Percentiles rank a stretch among this genome's conserved stretches.
Conservation (phyloP, 2,888 invertebrate species). For the Parapristionchus giblindavisi region DNA sequence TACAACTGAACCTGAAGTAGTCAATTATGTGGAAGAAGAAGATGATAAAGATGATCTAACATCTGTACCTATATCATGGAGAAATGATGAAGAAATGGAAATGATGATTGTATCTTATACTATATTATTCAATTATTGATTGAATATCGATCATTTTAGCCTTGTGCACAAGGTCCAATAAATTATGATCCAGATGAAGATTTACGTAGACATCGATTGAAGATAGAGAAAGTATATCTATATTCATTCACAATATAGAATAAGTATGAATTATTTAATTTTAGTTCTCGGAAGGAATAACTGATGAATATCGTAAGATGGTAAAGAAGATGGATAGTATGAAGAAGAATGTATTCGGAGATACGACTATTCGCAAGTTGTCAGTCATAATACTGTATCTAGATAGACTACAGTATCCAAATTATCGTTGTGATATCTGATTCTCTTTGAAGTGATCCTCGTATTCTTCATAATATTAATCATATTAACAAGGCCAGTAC, state of each 20-base stretch:
- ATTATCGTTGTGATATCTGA: neutral
- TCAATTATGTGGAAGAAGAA: neutral
- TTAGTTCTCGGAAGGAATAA: constrained; percentile 6
- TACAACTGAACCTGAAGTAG: neutral
- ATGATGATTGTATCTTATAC: neutral
- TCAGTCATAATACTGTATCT: neutral
- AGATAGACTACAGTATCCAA: neutral
- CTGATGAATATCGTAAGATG: neutral
- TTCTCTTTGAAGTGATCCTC: neutral
- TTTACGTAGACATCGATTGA: neutral
- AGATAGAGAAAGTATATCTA: neutral
- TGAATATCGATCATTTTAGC: neutral
- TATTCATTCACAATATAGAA: neutral
- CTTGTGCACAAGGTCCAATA: neutral
- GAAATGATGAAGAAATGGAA: neutral
- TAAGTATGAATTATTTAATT: neutral
- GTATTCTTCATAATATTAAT: neutral
- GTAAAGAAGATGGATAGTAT: neutral
- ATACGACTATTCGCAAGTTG: neutral
- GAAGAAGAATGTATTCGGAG: constrained; percentile 5
- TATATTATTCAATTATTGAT: neutral
- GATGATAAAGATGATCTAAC: neutral
- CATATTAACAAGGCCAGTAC: neutral
- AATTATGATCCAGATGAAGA: constrained; percentile 1
- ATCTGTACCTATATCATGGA: neutral